Evolutionary conservation across 2,888 invertebrate genomes (phyloP).

Genomic region (Nasonovia ribisnigri): DNA sequence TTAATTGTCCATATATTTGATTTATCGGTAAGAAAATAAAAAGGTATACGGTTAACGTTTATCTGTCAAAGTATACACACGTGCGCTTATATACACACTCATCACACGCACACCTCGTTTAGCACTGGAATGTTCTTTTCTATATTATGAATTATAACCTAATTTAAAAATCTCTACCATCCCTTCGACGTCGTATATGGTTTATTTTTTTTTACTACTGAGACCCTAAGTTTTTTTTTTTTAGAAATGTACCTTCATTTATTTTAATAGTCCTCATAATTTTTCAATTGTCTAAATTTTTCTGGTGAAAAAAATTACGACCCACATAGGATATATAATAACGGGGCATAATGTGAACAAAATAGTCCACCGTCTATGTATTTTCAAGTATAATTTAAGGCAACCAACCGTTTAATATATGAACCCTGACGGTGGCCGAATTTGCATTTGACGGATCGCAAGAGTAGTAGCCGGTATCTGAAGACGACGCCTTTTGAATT

Average conservation of each 20-base stretch:
- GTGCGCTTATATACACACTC: not conserved
- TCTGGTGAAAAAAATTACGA: not conserved
- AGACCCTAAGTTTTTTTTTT: not conserved
- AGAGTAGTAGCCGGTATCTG: constrained; percentile 86
- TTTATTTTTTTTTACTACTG: not conserved
- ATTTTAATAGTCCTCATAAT: not conserved
- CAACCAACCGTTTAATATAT: constrained; percentile 86
- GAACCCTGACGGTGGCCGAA: constrained; percentile 83
- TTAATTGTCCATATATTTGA: not conserved
- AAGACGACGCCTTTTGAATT: constrained; percentile 83
- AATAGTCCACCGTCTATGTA: not conserved
- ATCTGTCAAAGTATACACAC: not conserved
- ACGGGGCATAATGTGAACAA: not conserved
- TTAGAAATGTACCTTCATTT: constrained; percentile 11
- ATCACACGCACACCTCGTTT: not conserved
- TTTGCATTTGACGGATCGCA: constrained; percentile 89
- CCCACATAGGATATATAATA: constrained; percentile 16
- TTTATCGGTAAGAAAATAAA: not conserved
- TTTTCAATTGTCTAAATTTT: constrained; percentile 9
- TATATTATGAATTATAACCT: constrained; percentile 2
- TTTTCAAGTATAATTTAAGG: constrained; percentile 40
- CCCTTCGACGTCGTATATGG: not conserved
- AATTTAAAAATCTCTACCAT: not conserved
- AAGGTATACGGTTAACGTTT: not conserved
- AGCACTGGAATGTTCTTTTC: not conserved